Conservation (phyloP, 1,140 invertebrate species). For the Drosophila triauraria region DNA sequence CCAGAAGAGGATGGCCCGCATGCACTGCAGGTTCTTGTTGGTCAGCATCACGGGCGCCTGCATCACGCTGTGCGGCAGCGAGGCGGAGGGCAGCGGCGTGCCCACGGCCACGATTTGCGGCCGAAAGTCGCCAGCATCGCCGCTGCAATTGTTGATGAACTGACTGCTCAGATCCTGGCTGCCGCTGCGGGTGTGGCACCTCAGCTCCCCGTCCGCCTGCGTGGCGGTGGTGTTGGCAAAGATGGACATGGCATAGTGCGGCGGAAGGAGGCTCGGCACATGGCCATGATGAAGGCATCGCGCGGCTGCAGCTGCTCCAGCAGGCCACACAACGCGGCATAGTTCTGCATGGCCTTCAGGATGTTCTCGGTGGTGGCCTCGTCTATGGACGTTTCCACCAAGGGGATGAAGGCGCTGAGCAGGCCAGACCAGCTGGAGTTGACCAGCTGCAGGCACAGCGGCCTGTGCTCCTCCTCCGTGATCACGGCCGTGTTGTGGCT, state of each 20-base stretch:
- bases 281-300: conserved; percentile 96
- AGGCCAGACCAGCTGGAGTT: conserved; percentile 98
- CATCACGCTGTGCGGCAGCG: conserved; percentile 89
- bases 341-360: conserved; percentile 95
- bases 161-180: conserved; percentile 86
- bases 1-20: conserved; percentile 95
- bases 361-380: conserved; percentile 95
- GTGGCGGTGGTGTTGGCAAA: conserved; percentile 85
- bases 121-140: conserved; percentile 88
- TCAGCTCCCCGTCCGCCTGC: conserved; percentile 76
- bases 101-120: conserved; percentile 98
- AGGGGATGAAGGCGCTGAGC: conserved; percentile 94
- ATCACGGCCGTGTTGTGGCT: conserved; percentile 85
- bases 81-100: conserved; percentile 94
- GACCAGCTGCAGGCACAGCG: conserved; percentile 91
- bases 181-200: conserved; percentile 81
- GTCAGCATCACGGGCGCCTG: conserved; percentile 99
- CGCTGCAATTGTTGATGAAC: conserved; percentile 87
- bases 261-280: conserved; percentile 97
- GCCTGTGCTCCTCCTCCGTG: conserved; percentile 86
- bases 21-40: conserved; percentile 98
- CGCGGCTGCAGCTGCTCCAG: conserved; percentile 90
- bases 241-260: conserved; percentile 96
- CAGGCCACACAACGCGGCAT: conserved; percentile 92
- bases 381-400: conserved; percentile 98